Evolutionary conservation across 2,797 vertebrate species (phyloP).

Genomic region (Syngnathus rostellatus): DNA sequence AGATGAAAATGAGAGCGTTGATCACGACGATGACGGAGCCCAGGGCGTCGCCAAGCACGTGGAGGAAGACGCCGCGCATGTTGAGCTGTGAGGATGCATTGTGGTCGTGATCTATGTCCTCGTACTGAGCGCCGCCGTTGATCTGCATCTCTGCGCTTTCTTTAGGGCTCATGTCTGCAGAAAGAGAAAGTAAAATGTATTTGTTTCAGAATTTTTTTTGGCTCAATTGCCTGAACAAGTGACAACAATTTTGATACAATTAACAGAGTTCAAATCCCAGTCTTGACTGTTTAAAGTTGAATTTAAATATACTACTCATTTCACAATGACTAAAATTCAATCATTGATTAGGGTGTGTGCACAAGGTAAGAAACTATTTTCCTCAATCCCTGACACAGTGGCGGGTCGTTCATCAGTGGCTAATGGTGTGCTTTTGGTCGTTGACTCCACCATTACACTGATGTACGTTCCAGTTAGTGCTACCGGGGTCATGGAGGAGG

Average conservation of each 20-base stretch:
- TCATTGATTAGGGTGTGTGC: slow-evolving; percentile 7
- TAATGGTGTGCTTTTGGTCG: slow-evolving; percentile 43
- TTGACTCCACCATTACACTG: slow-evolving; percentile 34
- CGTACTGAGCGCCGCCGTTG: slow-evolving; percentile 76
- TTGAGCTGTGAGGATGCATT: slow-evolving; percentile 80
- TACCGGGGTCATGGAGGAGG: slow-evolving; percentile 13
- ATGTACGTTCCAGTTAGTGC: slow-evolving; percentile 44
- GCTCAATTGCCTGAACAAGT: too few relatives aligned
- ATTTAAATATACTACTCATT: background rate
- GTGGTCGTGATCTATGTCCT: slow-evolving; percentile 60
- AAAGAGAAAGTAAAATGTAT: too few relatives aligned
- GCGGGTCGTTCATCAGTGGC: slow-evolving; percentile 45
- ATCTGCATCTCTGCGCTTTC: slow-evolving; percentile 73
- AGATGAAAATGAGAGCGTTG: slow-evolving; percentile 83
- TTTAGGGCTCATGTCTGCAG: slow-evolving; percentile 61
- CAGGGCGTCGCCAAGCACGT: slow-evolving; percentile 92
- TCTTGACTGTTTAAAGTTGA: background rate
- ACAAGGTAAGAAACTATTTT: slow-evolving; percentile 8
- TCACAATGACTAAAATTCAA: slow-evolving; percentile 9
- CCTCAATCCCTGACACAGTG: slow-evolving; percentile 9
- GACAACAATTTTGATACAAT: too few relatives aligned
- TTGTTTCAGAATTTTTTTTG: too few relatives aligned
- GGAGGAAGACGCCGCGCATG: slow-evolving; percentile 98
- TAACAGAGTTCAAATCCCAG: background rate
- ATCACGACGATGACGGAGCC: slow-evolving; percentile 96